Evolutionary conservation across 2,113 vertebrate genomes (phyloP), one percentile per base, ranked within the genome.

Genomic region (Helogale parvula): DNA sequence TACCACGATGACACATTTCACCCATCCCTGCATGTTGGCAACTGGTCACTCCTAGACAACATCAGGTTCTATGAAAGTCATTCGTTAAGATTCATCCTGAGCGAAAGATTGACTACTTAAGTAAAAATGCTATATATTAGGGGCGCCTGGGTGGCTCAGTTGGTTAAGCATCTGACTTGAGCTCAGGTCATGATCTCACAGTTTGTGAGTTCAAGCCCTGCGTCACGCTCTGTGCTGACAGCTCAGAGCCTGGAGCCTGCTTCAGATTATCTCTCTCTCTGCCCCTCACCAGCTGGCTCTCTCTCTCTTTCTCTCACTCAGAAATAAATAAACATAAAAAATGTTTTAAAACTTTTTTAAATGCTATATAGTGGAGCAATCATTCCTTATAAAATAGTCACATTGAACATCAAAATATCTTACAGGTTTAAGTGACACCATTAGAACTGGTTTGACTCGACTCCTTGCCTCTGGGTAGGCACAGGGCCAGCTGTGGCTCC

Each of bases 31-130:
- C 69, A 82, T 97, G 97, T 97, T 98, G 98, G 97, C 97, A 97
- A 97, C 97, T 96, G 95, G 98, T 98, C 97, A 86, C 98, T 98
- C 94, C 95, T 11, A 95, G 97, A 98, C 96, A 83, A 79, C 82
- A 95, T 97, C 97, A 95, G 94, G 96, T 97, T 98, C 98, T 98
- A 96, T 96, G 95, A 98, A 98, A 98, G 97, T 98, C 98, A 98
- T 92, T 98, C 98, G 38, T 98, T 97, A 98, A 98, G 98, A 98
- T 98, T 98, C 96, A 98, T 98, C 98, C 98, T 98, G 97, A 98
- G 98, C 97, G 97, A 98, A 98, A 98, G 98, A 98, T 98, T 97
- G 97, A 98, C 98, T 98, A 97, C 96, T 98, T 98, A 97, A 98
- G 97, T 98, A 98, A 98, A 98, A 98, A 98, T 97, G 97, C 97